Evolutionary conservation across 2,888 invertebrate genomes (phyloP).

Genomic region (Pseudococcus longispinus): DNA sequence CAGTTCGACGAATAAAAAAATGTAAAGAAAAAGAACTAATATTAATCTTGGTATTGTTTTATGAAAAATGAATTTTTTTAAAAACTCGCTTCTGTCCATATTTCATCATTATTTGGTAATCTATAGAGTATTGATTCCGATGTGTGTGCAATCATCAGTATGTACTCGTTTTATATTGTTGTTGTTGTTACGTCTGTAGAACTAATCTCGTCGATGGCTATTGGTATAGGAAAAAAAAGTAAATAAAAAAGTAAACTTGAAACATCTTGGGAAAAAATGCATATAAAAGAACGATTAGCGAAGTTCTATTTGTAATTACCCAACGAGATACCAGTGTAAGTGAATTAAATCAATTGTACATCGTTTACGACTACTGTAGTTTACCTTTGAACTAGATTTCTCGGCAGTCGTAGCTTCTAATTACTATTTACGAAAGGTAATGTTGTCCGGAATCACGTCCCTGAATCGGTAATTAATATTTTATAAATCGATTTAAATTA

Average conservation of each 20-base stretch:
- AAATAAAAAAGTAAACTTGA: neutral
- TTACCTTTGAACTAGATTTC: conserved; percentile 38
- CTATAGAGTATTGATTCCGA: neutral
- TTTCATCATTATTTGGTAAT: neutral
- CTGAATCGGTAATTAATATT: conserved; percentile 32
- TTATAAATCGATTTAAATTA: conserved; percentile 20
- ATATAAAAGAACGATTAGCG: neutral
- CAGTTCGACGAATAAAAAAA: neutral
- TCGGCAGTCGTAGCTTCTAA: neutral
- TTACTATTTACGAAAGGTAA: conserved; percentile 24
- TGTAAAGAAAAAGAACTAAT: neutral
- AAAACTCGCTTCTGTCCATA: neutral
- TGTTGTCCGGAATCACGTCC: conserved; percentile 11
- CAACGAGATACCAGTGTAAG: neutral
- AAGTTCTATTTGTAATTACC: neutral
- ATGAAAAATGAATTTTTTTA: neutral
- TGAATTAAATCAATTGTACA: conserved; percentile 9
- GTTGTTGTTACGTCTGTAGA: neutral
- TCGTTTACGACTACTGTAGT: neutral
- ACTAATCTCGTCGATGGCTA: neutral
- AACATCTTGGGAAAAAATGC: neutral
- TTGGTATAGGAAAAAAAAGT: neutral
- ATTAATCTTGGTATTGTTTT: neutral
- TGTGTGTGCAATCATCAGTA: neutral
- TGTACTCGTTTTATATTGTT: neutral